Evolutionary conservation across 2,797 vertebrate species (phyloP), one percentile per base, ranked within the genome.

Genomic region (Percopsis omiscomaycus): DNA sequence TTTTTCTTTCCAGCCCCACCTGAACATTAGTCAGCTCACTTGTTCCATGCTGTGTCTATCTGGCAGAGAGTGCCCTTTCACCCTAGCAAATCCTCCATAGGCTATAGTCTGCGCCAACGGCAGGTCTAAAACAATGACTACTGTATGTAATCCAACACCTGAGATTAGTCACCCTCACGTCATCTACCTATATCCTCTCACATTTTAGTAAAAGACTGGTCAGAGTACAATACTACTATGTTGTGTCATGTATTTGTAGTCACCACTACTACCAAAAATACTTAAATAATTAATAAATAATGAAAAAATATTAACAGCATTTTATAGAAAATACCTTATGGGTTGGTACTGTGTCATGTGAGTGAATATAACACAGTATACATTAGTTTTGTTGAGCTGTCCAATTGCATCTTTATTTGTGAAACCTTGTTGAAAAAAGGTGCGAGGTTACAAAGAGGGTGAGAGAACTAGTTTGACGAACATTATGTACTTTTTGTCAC

Each of bases 11-110:
- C 75, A 77, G 55, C 37, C 37, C 37, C 37, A 37, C 42, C 44
- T 10, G 50, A 52, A 10, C 45, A 74, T 85, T 81, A 78, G 68
- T 82, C 78, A 83, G 78, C 64, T 64, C 66, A 74, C 69, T 78
- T 49, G 63, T 78, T 74, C 49, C 59, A 58, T 46, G 52, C 61
- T 75, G 72, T 61, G 60, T 74, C 14, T 42, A 27, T 62, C 70
- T 63, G 69, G 61, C 28, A 6, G 30, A 68, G 64, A 63, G 76
- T 71, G 62, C 46, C 58, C 50, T 5, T 59, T 59, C 59, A 71
- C 61, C 70, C 11, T 55, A 68, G 57, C 37, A 12, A 73, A 71
- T 55, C 72, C 74, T 74, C 53, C 59, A 59, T 30, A 64, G 50
- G 15, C 28, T 47, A 46, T 47, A 46, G 54, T 74, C 63, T 55